Evolutionary conservation across 2,797 vertebrate genomes (phyloP).

Genomic region (Poliocrania exsul): DNA sequence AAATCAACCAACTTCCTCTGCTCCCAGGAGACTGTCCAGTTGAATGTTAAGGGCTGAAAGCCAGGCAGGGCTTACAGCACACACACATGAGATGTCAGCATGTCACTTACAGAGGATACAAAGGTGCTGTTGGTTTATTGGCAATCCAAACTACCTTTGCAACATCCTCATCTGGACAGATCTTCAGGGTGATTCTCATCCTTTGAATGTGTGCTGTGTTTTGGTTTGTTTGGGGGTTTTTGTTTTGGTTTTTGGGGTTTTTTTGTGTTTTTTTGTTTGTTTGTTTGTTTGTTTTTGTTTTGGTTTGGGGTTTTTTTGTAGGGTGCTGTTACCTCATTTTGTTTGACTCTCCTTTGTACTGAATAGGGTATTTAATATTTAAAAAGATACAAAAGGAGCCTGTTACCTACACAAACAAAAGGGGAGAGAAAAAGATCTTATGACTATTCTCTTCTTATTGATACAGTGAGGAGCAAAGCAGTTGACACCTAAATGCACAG

Average conservation of each 20-base stretch:
- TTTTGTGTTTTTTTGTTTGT: background rate
- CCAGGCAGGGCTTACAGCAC: background rate
- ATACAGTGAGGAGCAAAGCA: background rate
- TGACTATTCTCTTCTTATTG: background rate
- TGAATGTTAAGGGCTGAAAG: background rate
- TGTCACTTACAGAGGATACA: background rate
- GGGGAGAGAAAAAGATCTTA: background rate
- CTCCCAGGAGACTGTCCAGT: background rate
- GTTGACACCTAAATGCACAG: background rate
- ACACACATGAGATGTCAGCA: fast-evolving
- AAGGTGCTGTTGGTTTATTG: background rate
- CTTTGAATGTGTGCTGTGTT: background rate
- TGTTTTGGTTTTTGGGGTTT: background rate
- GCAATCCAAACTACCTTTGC: background rate
- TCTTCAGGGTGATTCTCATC: background rate
- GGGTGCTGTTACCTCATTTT: background rate
- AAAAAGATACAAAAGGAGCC: background rate
- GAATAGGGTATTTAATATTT: background rate
- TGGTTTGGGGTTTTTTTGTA: background rate
- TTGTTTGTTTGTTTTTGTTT: background rate
- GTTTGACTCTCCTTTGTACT: background rate
- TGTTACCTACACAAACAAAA: background rate
- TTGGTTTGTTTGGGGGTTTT: background rate
- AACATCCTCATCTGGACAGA: background rate
- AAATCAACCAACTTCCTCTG: background rate